Percentiles rank a stretch among this genome's conserved stretches.
Evolutionary conservation across 2,888 invertebrate species (phyloP).

Genomic region (Drosophila birchii): DNA sequence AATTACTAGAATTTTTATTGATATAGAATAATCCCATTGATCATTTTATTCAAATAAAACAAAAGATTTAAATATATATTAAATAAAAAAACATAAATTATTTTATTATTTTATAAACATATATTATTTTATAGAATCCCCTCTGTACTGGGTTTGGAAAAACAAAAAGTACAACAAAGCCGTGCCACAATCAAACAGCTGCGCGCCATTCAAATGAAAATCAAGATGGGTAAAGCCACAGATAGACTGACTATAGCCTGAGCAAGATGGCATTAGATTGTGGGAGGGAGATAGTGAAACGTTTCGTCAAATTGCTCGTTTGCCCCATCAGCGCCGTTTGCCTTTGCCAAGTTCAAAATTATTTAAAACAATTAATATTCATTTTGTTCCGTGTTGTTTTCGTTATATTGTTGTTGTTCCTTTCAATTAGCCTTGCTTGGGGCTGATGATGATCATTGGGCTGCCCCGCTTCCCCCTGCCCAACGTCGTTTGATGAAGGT

Average conservation of each 20-base stretch:
- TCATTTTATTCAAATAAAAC: no score
- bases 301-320: constrained; percentile 33
- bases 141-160: constrained; percentile 9
- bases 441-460: constrained; percentile 15
- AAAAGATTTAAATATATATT: no score
- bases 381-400: constrained; percentile 61
- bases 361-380: constrained; percentile 81
- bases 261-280: constrained; percentile 5
- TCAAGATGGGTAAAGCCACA: constrained; percentile 12
- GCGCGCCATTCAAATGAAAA: constrained; percentile 45
- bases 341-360: constrained; percentile 82
- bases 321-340: constrained; percentile 49
- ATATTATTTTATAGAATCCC: no score
- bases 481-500: constrained; percentile 52
- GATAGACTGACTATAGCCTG: background rate
- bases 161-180: constrained; percentile 45
- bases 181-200: constrained; percentile 69
- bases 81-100: no score
- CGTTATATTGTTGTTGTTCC: constrained; percentile 30
- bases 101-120: no score
- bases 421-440: constrained; percentile 62
- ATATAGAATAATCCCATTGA: no score
- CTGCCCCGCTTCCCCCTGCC: constrained; percentile 3
- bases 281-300: constrained; percentile 20
- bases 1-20: no score